Evolutionary conservation across 2,113 vertebrate genomes (phyloP).

Genomic region (Spheniscus mendiculus): DNA sequence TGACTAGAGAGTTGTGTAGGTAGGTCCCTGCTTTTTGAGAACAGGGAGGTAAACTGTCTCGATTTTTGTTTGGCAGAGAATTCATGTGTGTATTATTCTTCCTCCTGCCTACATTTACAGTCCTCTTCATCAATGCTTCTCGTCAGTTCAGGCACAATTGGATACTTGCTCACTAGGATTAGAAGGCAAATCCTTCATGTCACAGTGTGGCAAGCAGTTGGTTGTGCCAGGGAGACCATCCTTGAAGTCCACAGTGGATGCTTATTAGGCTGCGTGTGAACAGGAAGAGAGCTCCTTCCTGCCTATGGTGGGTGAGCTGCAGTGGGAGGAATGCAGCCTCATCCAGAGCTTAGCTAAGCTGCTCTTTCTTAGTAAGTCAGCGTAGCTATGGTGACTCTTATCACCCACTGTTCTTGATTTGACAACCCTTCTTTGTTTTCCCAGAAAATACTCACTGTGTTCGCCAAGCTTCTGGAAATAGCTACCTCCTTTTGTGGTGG

Average conservation of each 20-base stretch:
- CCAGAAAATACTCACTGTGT: background rate
- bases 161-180: background rate
- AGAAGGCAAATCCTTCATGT: background rate
- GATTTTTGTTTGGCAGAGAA: background rate
- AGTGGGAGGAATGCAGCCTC: background rate
- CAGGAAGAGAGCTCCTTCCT: background rate
- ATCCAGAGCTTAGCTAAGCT: background rate
- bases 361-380: background rate
- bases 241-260: background rate
- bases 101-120: background rate
- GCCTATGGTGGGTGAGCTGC: background rate
- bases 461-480: constrained; percentile 35
- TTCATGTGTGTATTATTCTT: background rate
- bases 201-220: background rate
- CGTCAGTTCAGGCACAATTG: background rate
- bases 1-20: background rate
- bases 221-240: background rate
- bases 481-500: constrained; percentile 24
- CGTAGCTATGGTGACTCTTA: background rate
- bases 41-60: background rate
- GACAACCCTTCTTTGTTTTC: background rate
- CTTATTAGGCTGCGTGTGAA: background rate
- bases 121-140: background rate
- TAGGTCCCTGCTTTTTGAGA: background rate
- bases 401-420: constrained; percentile 17